Conservation (phyloP, 1,140 invertebrate species). For the Hesperophylax magnus region DNA sequence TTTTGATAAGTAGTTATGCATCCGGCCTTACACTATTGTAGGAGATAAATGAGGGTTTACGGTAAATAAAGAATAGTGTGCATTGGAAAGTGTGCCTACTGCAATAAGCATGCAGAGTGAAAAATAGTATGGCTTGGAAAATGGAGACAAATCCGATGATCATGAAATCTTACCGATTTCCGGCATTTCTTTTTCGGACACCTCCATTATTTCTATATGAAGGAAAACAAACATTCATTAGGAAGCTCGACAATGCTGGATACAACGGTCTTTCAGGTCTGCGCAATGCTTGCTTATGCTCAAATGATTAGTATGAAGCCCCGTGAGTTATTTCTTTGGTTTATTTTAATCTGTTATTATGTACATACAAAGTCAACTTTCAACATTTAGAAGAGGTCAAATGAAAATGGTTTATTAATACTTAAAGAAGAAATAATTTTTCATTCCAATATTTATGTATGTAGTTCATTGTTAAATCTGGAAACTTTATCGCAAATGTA, state of each 20-base stretch:
- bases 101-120: slow-evolving; percentile 19
- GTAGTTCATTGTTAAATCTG: too few species aligned
- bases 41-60: background rate
- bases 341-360: background rate
- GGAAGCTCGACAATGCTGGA: slow-evolving; percentile 20
- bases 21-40: too few species aligned
- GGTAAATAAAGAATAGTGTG: slow-evolving; percentile 17
- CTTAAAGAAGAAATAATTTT: too few species aligned
- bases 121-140: slow-evolving; percentile 14
- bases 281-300: background rate
- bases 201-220: slow-evolving; percentile 48
- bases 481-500: too few species aligned
- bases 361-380: too few species aligned
- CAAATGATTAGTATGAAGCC: slow-evolving; percentile 7
- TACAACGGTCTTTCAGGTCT: background rate
- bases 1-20: too few species aligned
- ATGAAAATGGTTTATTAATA: too few species aligned
- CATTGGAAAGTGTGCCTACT: slow-evolving; percentile 3
- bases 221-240: slow-evolving; percentile 51
- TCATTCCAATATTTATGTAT: too few species aligned
- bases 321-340: slow-evolving; percentile 1
- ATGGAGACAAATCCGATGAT: slow-evolving; percentile 36
- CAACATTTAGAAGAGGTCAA: too few species aligned
- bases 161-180: slow-evolving; percentile 55
- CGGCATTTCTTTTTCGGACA: slow-evolving; percentile 54